Evolutionary conservation across 2,888 invertebrate species (phyloP).

Genomic region (Odontothrips loti): DNA sequence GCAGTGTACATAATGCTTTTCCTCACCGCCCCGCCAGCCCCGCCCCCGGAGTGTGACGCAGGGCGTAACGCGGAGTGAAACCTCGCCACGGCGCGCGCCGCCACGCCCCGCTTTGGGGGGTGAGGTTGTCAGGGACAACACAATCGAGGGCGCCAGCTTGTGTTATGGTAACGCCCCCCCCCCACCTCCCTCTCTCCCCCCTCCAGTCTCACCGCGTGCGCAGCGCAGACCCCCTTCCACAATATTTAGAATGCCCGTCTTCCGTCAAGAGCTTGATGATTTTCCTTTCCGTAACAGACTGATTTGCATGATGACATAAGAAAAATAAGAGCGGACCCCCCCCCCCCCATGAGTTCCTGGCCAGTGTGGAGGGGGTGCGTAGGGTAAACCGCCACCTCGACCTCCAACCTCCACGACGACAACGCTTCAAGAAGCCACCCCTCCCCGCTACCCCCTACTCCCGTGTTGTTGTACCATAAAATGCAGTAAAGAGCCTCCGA

Average conservation of each 20-base stretch:
- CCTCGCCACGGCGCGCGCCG: not conserved
- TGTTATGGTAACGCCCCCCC: slow-evolving; percentile 20
- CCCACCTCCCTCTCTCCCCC: not conserved
- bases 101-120: not conserved
- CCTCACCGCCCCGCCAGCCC: not conserved
- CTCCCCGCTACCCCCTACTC: not conserved
- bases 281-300: slow-evolving; percentile 24
- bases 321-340: slow-evolving; percentile 10
- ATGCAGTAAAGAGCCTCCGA: slow-evolving; percentile 12
- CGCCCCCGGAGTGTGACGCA: not conserved
- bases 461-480: slow-evolving; percentile 24
- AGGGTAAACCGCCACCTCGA: too few species aligned
- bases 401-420: too few species aligned
- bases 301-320: slow-evolving; percentile 24
- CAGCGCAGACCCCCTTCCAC: not conserved
- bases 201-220: not conserved
- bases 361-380: not conserved
- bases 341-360: not conserved
- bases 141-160: slow-evolving; percentile 19
- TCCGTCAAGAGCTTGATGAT: slow-evolving; percentile 24
- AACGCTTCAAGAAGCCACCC: too few species aligned
- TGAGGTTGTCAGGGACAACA: not conserved
- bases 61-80: not conserved
- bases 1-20: slow-evolving; percentile 7
- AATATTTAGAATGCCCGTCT: slow-evolving; percentile 24